Percentiles rank a stretch among this genome's conserved stretches.
phyloP scores from a whole-genome alignment of 2,888 invertebrate species.

The Andrena marginata region DNA sequence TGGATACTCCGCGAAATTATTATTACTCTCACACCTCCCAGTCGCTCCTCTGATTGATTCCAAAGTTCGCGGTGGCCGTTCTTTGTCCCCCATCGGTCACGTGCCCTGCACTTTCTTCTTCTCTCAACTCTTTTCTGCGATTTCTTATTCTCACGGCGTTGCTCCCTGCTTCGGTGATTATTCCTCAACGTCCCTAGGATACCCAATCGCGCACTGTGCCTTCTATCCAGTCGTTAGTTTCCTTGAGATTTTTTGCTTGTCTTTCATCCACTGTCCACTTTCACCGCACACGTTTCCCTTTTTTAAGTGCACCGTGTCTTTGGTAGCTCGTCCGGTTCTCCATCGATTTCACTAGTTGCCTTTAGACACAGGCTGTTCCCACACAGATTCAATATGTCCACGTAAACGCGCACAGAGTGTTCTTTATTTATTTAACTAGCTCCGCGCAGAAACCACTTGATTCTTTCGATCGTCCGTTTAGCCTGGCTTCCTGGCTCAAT shows the following conservation, averaged over 20 bases:
- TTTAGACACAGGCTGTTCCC: background rate
- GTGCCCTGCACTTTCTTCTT: background rate
- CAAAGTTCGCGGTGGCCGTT: background rate
- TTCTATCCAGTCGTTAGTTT: background rate
- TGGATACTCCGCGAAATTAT: conserved; percentile 16
- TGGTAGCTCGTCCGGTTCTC: too few relatives aligned
- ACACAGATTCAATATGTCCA: background rate
- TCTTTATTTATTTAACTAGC: background rate
- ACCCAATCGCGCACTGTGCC: too few relatives aligned
- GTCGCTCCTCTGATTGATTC: conserved; percentile 13
- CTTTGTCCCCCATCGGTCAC: background rate
- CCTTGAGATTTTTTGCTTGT: background rate
- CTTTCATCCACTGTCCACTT: too few relatives aligned
- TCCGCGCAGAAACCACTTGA: background rate
- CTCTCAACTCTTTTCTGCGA: background rate
- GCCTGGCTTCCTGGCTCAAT: background rate
- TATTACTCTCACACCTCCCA: background rate
- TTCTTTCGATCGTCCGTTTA: background rate
- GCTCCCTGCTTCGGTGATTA: background rate
- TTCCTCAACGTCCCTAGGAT: background rate
- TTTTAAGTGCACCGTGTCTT: too few relatives aligned
- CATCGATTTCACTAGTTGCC: background rate
- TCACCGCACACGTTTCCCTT: too few relatives aligned
- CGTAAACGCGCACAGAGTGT: background rate
- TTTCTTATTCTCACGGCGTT: background rate